Evolutionary conservation across 2,797 vertebrate genomes (phyloP).

Genomic region (Anguilla pacifica): DNA sequence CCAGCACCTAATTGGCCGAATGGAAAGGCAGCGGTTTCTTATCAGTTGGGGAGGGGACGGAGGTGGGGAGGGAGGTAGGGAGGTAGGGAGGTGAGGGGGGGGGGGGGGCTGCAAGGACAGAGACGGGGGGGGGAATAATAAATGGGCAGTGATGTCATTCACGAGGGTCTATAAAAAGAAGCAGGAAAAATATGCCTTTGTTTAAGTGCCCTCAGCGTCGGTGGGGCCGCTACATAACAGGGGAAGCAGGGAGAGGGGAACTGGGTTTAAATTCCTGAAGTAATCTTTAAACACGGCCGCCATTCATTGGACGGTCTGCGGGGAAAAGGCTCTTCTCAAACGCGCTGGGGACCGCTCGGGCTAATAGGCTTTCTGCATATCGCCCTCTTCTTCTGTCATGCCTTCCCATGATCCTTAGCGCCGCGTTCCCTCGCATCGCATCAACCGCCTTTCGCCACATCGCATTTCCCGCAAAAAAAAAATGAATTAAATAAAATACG

Average conservation of each 20-base stretch:
- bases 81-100: not conserved
- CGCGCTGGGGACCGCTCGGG: not conserved
- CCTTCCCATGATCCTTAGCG: not conserved
- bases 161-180: constrained; percentile 35
- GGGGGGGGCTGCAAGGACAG: constrained; percentile 44
- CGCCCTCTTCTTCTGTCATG: not conserved
- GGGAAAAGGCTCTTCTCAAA: not conserved
- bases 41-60: constrained; percentile 46
- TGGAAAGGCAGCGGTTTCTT: constrained; percentile 53
- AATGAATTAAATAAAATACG: not conserved
- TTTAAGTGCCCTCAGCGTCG: constrained; percentile 27
- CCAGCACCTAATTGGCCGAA: constrained; percentile 53
- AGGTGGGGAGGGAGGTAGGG: not conserved
- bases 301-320: constrained; percentile 29
- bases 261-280: constrained; percentile 60
- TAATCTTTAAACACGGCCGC: constrained; percentile 55
- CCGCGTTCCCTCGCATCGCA: not conserved
- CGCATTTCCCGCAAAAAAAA: not conserved
- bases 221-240: not conserved
- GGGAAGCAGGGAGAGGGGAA: constrained; percentile 24
- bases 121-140: constrained; percentile 35
- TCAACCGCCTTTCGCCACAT: not conserved
- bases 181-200: constrained; percentile 16
- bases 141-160: constrained; percentile 54
- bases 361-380: not conserved